A percentile compares a stretch with the other conserved stretches of the same genome.
phyloP scores from a whole-genome alignment of 2,888 invertebrate genomes.

The Hecatera dysodea region DNA sequence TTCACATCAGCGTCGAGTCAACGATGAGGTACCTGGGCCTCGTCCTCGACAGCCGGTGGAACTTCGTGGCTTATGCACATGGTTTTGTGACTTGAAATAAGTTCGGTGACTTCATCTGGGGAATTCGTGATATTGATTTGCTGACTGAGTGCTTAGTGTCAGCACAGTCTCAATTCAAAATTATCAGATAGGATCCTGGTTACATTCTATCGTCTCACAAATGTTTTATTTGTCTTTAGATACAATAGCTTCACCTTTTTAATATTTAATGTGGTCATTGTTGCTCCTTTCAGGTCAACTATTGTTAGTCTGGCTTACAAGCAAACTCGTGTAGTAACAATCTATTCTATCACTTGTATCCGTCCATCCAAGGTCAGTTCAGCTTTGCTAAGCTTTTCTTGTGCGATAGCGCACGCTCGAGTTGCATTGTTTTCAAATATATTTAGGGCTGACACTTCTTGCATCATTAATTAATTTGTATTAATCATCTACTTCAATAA shows the following conservation, averaged over 20 bases:
- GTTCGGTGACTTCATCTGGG: slow-evolving; percentile 14
- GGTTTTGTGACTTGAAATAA: slow-evolving; percentile 49
- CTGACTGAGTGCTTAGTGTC: background rate
- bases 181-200: background rate
- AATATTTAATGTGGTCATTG: slow-evolving; percentile 27
- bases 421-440: slow-evolving; percentile 60
- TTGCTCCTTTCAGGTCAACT: slow-evolving; percentile 17
- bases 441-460: slow-evolving; percentile 48
- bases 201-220: too few relatives aligned
- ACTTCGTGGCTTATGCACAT: slow-evolving; percentile 62
- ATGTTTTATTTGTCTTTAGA: too few relatives aligned
- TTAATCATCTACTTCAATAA: background rate
- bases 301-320: slow-evolving; percentile 27
- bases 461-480: background rate
- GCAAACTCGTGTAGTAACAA: slow-evolving; percentile 41
- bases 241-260: background rate
- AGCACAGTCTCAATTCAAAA: background rate
- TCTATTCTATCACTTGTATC: slow-evolving; percentile 48
- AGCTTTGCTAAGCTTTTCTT: slow-evolving; percentile 44
- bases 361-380: slow-evolving; percentile 57
- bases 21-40: too few relatives aligned
- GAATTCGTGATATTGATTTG: slow-evolving; percentile 8
- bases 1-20: too few relatives aligned
- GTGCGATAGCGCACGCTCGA: slow-evolving; percentile 51
- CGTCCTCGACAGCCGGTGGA: too few relatives aligned